Percentiles rank a stretch among this genome's conserved stretches.
phyloP scores from a whole-genome alignment of 1,140 invertebrate species.

The Hyles vespertilio region DNA sequence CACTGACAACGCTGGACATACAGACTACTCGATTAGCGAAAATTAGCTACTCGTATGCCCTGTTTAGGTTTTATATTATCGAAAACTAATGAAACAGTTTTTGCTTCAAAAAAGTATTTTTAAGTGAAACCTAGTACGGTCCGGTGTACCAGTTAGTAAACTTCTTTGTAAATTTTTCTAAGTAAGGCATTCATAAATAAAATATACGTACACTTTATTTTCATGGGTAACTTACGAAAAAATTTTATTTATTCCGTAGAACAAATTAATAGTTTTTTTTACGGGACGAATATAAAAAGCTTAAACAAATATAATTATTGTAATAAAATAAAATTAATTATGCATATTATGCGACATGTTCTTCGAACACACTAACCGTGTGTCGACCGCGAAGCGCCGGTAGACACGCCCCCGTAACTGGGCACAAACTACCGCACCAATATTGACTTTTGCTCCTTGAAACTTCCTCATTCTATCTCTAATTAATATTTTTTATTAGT shows the following conservation, averaged over 20 bases:
- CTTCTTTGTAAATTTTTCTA: too few species aligned
- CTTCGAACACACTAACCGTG: constrained; percentile 9
- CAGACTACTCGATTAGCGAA: constrained; percentile 1
- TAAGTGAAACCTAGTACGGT: too few species aligned
- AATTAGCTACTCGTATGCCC: background rate
- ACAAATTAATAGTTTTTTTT: too few species aligned
- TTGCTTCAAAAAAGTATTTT: too few species aligned
- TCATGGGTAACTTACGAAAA: too few species aligned
- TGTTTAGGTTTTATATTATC: background rate
- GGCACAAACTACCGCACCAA: constrained; percentile 45
- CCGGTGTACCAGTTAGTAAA: too few species aligned
- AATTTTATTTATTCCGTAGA: too few species aligned
- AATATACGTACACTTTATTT: too few species aligned
- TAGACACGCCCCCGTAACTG: constrained; percentile 41
- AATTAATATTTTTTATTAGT: constrained; percentile 35
- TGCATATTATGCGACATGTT: background rate
- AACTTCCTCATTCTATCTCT: constrained; percentile 33
- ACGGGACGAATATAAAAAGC: too few species aligned
- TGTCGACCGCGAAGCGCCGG: constrained; percentile 16
- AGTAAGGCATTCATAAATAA: too few species aligned
- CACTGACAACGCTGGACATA: constrained; percentile 39
- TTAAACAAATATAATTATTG: too few species aligned
- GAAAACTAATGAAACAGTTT: background rate
- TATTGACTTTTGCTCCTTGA: constrained; percentile 47
- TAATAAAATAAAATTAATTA: too few species aligned